These are phyloP conservation scores for Arrhopalites spinosus DNA, from an alignment of 2,888 invertebrate species.

Conservation along the genomic window DNA sequence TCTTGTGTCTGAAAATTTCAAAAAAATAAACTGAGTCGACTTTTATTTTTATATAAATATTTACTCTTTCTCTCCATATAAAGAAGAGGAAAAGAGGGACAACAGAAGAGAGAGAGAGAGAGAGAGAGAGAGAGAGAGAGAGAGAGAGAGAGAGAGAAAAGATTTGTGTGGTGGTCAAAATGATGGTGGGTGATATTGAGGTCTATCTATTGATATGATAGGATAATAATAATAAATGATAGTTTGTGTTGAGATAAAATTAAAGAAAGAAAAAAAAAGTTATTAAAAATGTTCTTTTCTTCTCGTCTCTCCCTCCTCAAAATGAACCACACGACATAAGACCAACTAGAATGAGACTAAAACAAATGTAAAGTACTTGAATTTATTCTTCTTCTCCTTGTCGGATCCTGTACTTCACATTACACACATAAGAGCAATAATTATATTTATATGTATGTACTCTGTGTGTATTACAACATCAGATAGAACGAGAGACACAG, in stretches of 20 bases:
- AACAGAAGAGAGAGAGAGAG: too few species aligned
- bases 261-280: conserved; percentile 14
- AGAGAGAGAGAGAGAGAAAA: background rate
- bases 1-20: too few species aligned
- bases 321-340: background rate
- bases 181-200: background rate
- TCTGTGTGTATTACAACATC: background rate
- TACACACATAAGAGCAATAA: conserved; percentile 3
- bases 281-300: background rate
- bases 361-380: background rate
- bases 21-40: too few species aligned
- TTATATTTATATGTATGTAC: background rate
- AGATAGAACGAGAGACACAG: background rate
- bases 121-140: too few species aligned
- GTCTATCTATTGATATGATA: conserved; percentile 13
- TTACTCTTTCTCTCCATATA: too few species aligned
- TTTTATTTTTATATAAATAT: too few species aligned
- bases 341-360: background rate
- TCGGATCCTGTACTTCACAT: conserved; percentile 2
- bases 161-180: background rate
- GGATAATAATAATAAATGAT: background rate
- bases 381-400: too few species aligned
- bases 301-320: background rate
- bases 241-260: conserved; percentile 10
- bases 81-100: too few species aligned